Base-by-base conservation (phyloP, 2,113 vertebrate species). In the Entomyzon cyanotis region DNA sequence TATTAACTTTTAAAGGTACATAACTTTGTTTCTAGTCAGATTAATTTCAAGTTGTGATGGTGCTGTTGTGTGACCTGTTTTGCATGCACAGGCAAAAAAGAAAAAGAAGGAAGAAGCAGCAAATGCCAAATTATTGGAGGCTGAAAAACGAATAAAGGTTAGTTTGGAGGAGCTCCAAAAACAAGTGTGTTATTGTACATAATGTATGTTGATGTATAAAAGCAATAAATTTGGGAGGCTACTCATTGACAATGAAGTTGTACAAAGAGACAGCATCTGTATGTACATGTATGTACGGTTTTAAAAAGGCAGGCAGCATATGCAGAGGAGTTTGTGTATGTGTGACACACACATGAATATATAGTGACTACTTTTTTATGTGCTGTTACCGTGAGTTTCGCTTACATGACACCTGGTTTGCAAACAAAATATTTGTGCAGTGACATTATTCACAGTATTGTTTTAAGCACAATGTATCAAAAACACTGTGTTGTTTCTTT, bases 91-190 rank as follows among this genome's bases (percentile, higher is more conserved):
- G 99, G 99, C 98, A 74, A 99, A 99, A 98, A 99, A 99, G 98
- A 99, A 98, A 98, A 99, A 98, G 98, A 99, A 99, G 96, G 99
- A 99, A 98, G 99, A 99, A 97, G 99, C 99, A 60, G 99, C 98
- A 95, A 99, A 99, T 98, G 99, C 99, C 94, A 99, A 99, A 98
- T 98, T 99, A 98, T 80, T 99, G 98, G 99, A 99, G 97, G 98
- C 99, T 33, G 99, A 99, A 98, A 99, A 99, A 98, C 98, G 99
- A 97, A 99, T 98, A 97, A 99, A 99, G 98, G 99, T 99, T 97
- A 98, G 98, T 98, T 97, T 97, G 95, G 97, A 97, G 91, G 81
- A 97, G 85, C 94, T 97, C 53, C 33, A 76, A 76, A 89, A 93
- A 95, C 85, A 96, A 77, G 59, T 75, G 35, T 78, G 49, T 75